Conservation (phyloP, 2,797 vertebrate species). For the Furcifer pardalis region DNA sequence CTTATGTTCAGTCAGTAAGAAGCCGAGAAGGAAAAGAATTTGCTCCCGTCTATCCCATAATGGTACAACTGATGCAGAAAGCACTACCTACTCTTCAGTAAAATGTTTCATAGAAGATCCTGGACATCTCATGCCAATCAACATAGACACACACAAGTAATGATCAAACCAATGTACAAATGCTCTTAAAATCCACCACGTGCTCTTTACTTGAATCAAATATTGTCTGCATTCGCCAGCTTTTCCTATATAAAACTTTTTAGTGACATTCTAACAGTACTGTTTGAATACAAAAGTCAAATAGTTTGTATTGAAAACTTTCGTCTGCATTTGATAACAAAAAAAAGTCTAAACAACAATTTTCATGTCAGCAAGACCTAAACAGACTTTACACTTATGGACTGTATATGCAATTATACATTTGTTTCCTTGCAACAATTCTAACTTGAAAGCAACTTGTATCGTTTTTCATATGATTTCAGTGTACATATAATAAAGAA, state of each 20-base stretch:
- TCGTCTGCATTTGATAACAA: background rate
- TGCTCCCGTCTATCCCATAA: slow-evolving; percentile 93
- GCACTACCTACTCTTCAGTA: slow-evolving; percentile 78
- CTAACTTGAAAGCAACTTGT: slow-evolving; percentile 46
- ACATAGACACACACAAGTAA: background rate
- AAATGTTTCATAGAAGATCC: background rate
- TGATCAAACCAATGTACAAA: background rate
- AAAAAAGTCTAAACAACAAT: background rate
- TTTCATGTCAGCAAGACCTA: slow-evolving; percentile 11
- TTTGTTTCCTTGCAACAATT: slow-evolving; percentile 16
- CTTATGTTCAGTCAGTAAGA: slow-evolving; percentile 91
- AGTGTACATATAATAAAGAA: background rate
- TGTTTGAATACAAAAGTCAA: slow-evolving; percentile 41
- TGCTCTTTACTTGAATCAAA: background rate
- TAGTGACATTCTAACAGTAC: slow-evolving; percentile 22
- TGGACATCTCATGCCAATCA: background rate
- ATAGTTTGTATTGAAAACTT: background rate
- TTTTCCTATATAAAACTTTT: background rate
- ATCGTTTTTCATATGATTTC: slow-evolving; percentile 32
- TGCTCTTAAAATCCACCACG: background rate
- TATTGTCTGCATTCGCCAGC: background rate
- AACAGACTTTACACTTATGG: background rate
- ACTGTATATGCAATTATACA: slow-evolving; percentile 41
- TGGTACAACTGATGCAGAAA: slow-evolving; percentile 93
- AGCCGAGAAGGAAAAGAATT: slow-evolving; percentile 92